phyloP scores from a whole-genome alignment of 2,797 vertebrate species.

The Peromyscus attwateri region DNA sequence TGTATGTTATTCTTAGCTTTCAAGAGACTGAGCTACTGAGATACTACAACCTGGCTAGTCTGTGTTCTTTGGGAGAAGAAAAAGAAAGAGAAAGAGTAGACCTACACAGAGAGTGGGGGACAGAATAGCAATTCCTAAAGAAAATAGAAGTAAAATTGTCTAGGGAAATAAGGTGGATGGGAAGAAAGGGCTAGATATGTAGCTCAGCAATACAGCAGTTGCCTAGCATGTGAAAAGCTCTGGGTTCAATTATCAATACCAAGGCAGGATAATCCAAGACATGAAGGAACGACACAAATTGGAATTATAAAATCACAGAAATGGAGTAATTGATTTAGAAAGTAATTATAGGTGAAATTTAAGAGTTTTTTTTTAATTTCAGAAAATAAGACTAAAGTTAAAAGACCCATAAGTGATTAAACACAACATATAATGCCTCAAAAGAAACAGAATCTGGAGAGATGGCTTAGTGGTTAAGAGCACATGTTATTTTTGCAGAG shows the following conservation, averaged over 20 bases:
- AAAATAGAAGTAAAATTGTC: background rate
- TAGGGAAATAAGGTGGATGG: background rate
- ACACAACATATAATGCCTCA: background rate
- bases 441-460: background rate
- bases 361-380: conserved; percentile 46
- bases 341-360: conserved; percentile 16
- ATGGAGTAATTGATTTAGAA: background rate
- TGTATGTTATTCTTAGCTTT: background rate
- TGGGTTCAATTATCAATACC: background rate
- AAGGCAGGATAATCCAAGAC: background rate
- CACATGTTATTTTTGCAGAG: background rate
- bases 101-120: background rate
- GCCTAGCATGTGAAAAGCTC: background rate
- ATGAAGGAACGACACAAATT: background rate
- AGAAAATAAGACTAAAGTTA: conserved; percentile 8
- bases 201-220: background rate
- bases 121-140: background rate
- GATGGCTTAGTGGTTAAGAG: background rate
- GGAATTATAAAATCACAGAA: conserved; percentile 27
- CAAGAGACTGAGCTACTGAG: background rate
- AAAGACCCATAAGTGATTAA: background rate
- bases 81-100: background rate
- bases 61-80: background rate
- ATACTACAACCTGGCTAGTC: background rate
- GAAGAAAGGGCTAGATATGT: background rate